Base-by-base conservation (phyloP, 2,113 vertebrate genomes). In the Lophura nycthemera region DNA sequence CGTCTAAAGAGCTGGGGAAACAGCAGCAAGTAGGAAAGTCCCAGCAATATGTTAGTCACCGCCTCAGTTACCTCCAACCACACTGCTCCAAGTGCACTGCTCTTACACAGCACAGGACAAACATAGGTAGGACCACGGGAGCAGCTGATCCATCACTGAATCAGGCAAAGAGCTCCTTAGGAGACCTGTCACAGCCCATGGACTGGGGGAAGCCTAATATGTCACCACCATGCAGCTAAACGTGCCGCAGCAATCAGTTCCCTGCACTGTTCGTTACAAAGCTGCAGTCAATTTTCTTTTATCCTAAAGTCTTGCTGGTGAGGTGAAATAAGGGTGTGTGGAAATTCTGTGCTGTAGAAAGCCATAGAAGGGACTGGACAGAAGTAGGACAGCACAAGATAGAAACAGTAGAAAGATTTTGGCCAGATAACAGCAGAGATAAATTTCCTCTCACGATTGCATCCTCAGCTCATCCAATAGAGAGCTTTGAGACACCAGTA, bases 11-110 rank as follows among this genome's bases (percentile, higher is more conserved):
- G 81, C 40, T 73, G 84, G 66, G 96, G 92, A 92, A 96, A 91
- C 38, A 89, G 85, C 61, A 89, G 15, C 89, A 91, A 83, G 73
- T 42, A 95, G 96, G 95, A 97, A 97, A 97, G 93, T 95, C 95
- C 96, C 96, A 75, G n/a, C 16, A 70, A 48, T 45, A 19, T 0
- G 2, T 95, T 81, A 94, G 88, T 93, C 94, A 92, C 54, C 6
- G 6, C 14, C 48, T 80, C 30, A 1, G 29, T 83, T 89, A 82
- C 52, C 82, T 83, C 92, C n/a, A 71, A 24, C 47, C 30, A 56
- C 6, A 1, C 32, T n/a, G 29, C 78, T 81, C 52, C 17, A 13
- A 88, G 76, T 7, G 17, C 52, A 45, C 47, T 57, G 52, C 47
- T 64, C 47, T 66, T 45, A 18, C 2, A 22, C 19, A 11, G 1